Evolutionary conservation across 2,113 vertebrate species (phyloP), one percentile per base, ranked within the genome.

Genomic region (Cyprinodon brontotheroides): DNA sequence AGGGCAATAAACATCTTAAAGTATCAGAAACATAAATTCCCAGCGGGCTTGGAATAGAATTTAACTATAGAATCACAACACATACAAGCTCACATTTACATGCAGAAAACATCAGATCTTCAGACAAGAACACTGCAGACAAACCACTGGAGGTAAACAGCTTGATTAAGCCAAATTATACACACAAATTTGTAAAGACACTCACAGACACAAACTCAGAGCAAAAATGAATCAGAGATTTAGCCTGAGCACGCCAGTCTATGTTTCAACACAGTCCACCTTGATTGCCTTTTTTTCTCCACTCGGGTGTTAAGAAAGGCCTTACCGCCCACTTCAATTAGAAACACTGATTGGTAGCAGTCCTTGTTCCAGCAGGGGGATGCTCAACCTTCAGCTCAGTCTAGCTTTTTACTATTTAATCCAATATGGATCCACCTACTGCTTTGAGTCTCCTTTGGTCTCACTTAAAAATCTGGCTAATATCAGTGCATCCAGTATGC

Each of bases 101-200:
- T 36, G 65, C 77, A 37, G 68, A 68, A 84, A 80, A 75, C 61
- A 63, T 86, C 80, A 80, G 76, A 92, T 92, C 86, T 87, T 84
- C 89, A 87, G 60, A 92, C 88, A 84, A 91, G 85, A 85, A 75
- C 86, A 74, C 80, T 74, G 79, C 88, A 89, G 90, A 88, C 80
- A 72, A 80, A 11, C 88, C 57, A 75, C 73, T 85, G 87, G 91
- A 82, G 90, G 85, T 85, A 80, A 91, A 78, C 92, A 90, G 87
- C 89, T 66, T 80, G 92, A 90, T 50, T 62, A 37, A 88, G 78
- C 78, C 74, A 66, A 29, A 78, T 76, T 70, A 74, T 83, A 67
- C 63, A 78, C 77, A 82, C 70, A 78, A 72, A 84, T 29, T 39
- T 40, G 29, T 14, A 68, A 70, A 84, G 38, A 59, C 59, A 76